Conservation (phyloP, 1,140 invertebrate genomes). For the Stenopsyche tienmushanensis region DNA sequence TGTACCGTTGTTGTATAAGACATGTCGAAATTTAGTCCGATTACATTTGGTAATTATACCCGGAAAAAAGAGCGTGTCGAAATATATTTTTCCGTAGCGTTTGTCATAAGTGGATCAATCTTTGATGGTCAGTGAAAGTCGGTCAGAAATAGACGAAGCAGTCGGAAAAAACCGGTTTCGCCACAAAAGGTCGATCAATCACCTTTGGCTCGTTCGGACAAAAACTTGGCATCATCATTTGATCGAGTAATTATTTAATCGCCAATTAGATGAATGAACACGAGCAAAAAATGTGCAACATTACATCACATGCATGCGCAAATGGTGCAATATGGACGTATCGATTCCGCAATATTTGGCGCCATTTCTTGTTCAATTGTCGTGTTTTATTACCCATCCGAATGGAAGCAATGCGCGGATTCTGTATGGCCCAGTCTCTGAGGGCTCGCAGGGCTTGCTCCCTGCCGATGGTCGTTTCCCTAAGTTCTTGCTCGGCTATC, state of each 20-base stretch:
- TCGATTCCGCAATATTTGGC: too few species aligned
- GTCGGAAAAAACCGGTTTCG: too few species aligned
- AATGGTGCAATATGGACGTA: too few species aligned
- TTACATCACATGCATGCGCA: too few species aligned
- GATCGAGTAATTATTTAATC: too few species aligned
- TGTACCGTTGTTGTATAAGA: background rate
- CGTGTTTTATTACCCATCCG: constrained; percentile 74
- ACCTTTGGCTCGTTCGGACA: too few species aligned
- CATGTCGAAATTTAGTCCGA: background rate
- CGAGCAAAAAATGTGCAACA: too few species aligned
- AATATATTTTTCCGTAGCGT: background rate
- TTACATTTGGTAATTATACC: background rate
- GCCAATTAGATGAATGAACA: too few species aligned
- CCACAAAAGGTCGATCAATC: too few species aligned
- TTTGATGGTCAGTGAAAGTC: background rate
- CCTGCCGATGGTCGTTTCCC: constrained; percentile 67
- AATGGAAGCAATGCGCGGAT: constrained; percentile 68
- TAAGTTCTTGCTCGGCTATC: constrained; percentile 66
- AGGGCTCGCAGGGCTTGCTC: constrained; percentile 67
- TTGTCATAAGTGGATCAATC: too few species aligned
- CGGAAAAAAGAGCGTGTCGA: background rate
- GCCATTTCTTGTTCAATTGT: too few species aligned
- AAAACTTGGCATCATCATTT: too few species aligned
- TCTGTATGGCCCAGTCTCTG: constrained; percentile 70
- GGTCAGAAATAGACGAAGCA: background rate